Evolutionary conservation across 2,888 invertebrate genomes (phyloP).

Genomic region (Harpalus rufipes): DNA sequence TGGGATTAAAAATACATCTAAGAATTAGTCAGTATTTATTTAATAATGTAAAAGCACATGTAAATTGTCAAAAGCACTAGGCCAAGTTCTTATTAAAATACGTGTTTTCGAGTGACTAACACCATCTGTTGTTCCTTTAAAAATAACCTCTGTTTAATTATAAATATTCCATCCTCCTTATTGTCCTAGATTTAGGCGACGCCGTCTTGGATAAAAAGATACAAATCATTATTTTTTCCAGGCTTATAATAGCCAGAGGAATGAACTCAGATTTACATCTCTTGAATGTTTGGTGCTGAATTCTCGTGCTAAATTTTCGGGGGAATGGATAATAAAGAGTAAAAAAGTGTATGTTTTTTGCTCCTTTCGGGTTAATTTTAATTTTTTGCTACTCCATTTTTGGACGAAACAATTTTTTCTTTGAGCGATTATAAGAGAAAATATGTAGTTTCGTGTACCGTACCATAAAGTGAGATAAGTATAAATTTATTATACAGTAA

Average conservation of each 20-base stretch:
- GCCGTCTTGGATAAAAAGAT: neutral
- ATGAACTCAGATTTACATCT: neutral
- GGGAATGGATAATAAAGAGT: neutral
- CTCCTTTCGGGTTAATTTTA: neutral
- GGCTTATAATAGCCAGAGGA: neutral
- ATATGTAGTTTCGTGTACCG: too few relatives aligned
- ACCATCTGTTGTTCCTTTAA: conserved; percentile 31
- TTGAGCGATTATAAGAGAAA: too few relatives aligned
- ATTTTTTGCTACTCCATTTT: neutral
- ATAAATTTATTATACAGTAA: too few relatives aligned
- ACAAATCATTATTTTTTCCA: neutral
- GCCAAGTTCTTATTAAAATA: conserved; percentile 44
- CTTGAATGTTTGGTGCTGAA: neutral
- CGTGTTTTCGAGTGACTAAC: neutral
- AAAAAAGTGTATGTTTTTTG: too few relatives aligned
- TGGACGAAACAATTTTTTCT: too few relatives aligned
- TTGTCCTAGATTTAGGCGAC: neutral
- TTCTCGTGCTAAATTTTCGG: neutral
- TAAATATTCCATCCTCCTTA: neutral
- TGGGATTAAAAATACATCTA: conserved; percentile 20
- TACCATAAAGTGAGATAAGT: too few relatives aligned
- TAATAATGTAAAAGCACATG: conserved; percentile 37
- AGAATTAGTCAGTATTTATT: conserved; percentile 21
- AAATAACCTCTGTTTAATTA: conserved; percentile 38
- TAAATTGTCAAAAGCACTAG: conserved; percentile 16